Evolutionary conservation across 2,113 vertebrate species (phyloP).

Genomic region (Pyrgilauda ruficollis): DNA sequence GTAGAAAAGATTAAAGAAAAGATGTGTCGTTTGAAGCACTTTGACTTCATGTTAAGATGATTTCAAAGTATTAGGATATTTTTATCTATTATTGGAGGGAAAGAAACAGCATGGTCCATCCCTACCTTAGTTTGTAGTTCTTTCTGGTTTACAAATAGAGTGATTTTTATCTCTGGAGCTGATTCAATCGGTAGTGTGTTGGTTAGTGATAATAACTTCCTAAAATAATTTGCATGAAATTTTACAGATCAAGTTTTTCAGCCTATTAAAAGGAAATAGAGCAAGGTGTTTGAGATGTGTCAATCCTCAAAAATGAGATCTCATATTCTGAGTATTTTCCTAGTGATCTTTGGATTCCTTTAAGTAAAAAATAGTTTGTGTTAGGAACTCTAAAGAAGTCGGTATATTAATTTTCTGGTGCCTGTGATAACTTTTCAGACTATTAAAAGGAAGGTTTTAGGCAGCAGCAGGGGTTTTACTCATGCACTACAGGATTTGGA

Average conservation of each 20-base stretch:
- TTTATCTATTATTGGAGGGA: not conserved
- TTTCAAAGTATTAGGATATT: not conserved
- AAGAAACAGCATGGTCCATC: not conserved
- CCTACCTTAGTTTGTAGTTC: not conserved
- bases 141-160: not conserved
- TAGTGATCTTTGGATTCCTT: not conserved
- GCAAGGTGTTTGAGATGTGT: not conserved
- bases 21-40: not conserved
- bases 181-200: not conserved
- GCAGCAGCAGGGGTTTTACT: not conserved
- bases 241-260: not conserved
- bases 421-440: not conserved
- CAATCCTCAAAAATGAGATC: not conserved
- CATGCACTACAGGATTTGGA: not conserved
- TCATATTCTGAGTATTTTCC: not conserved
- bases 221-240: not conserved
- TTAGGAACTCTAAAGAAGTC: not conserved
- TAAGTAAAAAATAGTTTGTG: not conserved
- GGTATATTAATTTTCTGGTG: not conserved
- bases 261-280: not conserved
- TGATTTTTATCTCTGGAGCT: not conserved
- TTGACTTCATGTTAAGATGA: not conserved
- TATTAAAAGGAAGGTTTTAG: not conserved
- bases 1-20: not conserved
- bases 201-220: not conserved